Base-by-base conservation (phyloP, 2,113 vertebrate species). In the Hystrix brachyura region DNA sequence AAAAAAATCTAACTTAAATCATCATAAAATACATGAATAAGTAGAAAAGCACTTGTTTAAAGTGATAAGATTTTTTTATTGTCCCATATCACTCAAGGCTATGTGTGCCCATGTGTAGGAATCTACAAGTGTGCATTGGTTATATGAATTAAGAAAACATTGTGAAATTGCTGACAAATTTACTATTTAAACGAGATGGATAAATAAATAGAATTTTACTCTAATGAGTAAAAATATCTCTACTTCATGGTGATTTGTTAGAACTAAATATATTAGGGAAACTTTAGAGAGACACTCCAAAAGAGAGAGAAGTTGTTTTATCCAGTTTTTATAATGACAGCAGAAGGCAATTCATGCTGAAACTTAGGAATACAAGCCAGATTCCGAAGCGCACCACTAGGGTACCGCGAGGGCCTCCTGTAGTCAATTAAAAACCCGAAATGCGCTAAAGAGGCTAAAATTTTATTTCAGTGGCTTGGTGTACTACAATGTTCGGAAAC, bases 1-100 rank as follows among this genome's bases (percentile, higher is more conserved):
- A 72, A 89, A 95, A 95, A 69, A 84, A 8, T 21, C 46, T 90
- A 94, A 93, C 53, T 65, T 60, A 32, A 95, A 89, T 83, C 21
- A 95, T 48, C 25, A 87, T 93, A 88, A 69, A 21, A n/a, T 78
- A 55, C 7, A 48, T 9, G 9, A 7, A 62, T 91, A 91, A 82
- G 48, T 48, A 90, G 59, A 71, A 88, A 90, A 69, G 1, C 1
- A 90, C 5, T 60, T 87, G 5, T 51, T 90, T 90, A 84, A 88
- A 72, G 57, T 25, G 4, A 43, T 0, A 4, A 27, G 32, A 78
- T 65, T 80, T 76, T 83, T 48, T 69, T n/a, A 46, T 57, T 83
- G 9, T n/a, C 23, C 11, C 17, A 25, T n/a, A 38, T 38, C 7
- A 92, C 21, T 82, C 72, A 96, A 85, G 64, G 0, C 55, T 87